phyloP scores from a whole-genome alignment of 2,888 invertebrate species.

The Thymelicus acteon region DNA sequence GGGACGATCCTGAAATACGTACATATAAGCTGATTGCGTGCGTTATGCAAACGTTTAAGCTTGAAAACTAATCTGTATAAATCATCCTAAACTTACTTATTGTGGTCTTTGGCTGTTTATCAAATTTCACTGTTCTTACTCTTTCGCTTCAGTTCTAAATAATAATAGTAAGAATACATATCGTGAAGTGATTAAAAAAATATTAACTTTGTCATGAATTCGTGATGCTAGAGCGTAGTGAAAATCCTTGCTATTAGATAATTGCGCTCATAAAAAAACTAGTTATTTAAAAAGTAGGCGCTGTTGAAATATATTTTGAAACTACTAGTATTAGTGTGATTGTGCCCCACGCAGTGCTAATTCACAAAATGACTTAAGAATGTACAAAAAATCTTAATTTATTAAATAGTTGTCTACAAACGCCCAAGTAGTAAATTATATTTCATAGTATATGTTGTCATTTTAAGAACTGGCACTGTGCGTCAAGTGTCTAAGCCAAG shows the following conservation, averaged over 20 bases:
- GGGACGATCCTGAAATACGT: too few relatives aligned
- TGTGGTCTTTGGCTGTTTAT: background rate
- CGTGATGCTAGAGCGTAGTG: constrained; percentile 1
- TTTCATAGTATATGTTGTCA: background rate
- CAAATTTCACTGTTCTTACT: background rate
- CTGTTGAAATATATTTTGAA: background rate
- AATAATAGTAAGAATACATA: constrained; percentile 7
- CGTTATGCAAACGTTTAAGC: too few relatives aligned
- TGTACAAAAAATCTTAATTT: background rate
- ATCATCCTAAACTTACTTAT: too few relatives aligned
- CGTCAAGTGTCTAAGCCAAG: background rate
- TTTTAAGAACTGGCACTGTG: constrained; percentile 1
- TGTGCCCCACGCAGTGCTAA: background rate
- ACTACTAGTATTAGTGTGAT: background rate
- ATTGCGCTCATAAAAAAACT: background rate
- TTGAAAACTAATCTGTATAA: too few relatives aligned
- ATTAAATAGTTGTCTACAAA: background rate
- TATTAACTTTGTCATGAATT: constrained; percentile 1
- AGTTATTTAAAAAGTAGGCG: background rate
- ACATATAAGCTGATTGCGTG: too few relatives aligned
- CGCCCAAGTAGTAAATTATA: background rate
- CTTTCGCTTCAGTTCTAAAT: background rate
- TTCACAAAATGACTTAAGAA: background rate
- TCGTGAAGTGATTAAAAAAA: constrained; percentile 8
- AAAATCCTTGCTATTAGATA: background rate